Evolutionary conservation across 2,888 invertebrate species (phyloP).

Genomic region (Pelosia muscerda): DNA sequence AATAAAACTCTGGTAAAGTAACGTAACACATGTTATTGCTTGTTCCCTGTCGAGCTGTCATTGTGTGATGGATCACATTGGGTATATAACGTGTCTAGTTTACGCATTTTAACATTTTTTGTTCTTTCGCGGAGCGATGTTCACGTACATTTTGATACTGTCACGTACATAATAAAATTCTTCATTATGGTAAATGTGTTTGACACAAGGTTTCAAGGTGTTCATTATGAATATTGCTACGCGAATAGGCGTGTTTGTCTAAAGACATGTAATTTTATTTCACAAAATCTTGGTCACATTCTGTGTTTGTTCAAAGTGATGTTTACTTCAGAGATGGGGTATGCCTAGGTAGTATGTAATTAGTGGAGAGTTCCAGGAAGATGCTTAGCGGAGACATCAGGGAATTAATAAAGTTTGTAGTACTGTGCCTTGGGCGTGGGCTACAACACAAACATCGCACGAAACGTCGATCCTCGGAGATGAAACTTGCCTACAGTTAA

Average conservation of each 20-base stretch:
- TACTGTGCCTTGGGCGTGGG: conserved; percentile 39
- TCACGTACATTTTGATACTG: conserved; percentile 18
- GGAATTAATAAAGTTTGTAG: conserved; percentile 48
- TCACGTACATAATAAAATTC: conserved; percentile 39
- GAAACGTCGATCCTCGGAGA: conserved; percentile 50
- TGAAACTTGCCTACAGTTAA: conserved; percentile 44
- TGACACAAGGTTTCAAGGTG: conserved; percentile 30
- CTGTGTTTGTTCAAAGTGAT: conserved; percentile 9
- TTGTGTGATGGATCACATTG: conserved; percentile 62
- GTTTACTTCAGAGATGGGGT: conserved; percentile 9
- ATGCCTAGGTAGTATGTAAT: conserved; percentile 26
- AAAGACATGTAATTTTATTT: conserved; percentile 11
- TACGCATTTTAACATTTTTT: conserved; percentile 36
- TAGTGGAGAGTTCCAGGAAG: conserved; percentile 30
- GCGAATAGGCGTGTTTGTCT: conserved; percentile 9
- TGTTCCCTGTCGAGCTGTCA: conserved; percentile 62
- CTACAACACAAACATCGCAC: conserved; percentile 38
- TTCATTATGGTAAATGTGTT: conserved; percentile 39
- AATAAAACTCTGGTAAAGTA: conserved; percentile 65
- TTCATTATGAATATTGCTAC: conserved; percentile 37
- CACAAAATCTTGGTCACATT: conserved; percentile 2
- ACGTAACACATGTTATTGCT: conserved; percentile 66
- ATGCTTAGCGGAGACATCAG: conserved; percentile 35
- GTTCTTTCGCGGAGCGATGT: conserved; percentile 19
- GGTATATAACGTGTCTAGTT: conserved; percentile 49